Percentiles rank a stretch among this genome's conserved stretches.
These are phyloP conservation scores for Narcine bancroftii DNA, from an alignment of 2,113 vertebrate species.

Conservation along the genomic window DNA sequence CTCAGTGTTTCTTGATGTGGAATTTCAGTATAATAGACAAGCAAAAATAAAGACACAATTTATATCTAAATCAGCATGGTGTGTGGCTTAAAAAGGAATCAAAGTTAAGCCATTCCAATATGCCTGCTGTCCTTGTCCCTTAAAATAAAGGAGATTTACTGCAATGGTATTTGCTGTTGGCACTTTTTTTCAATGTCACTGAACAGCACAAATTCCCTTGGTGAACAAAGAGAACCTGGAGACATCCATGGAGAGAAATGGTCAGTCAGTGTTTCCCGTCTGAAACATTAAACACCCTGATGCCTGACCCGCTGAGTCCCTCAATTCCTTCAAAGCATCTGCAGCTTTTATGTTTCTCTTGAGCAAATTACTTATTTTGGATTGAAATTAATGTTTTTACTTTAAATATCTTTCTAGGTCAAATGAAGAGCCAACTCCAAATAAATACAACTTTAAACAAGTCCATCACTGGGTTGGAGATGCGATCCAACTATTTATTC, in stretches of 20 bases:
- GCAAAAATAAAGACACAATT: not conserved
- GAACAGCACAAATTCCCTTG: not conserved
- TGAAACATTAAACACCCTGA: too few species aligned
- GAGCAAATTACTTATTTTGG: not conserved
- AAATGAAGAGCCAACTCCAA: conserved; percentile 61
- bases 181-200: not conserved
- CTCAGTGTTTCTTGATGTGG: not conserved
- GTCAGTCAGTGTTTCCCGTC: too few species aligned
- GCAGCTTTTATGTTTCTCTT: too few species aligned
- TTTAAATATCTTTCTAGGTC: conserved; percentile 49
- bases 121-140: not conserved
- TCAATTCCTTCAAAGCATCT: too few species aligned
- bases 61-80: not conserved
- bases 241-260: too few species aligned
- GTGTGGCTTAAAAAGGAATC: not conserved
- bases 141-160: not conserved
- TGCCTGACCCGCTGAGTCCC: too few species aligned
- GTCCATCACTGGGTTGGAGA: conserved; percentile 52
- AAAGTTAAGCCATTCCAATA: not conserved
- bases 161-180: not conserved
- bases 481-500: conserved; percentile 50
- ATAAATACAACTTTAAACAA: conserved; percentile 53
- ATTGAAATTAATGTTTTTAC: not conserved
- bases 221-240: too few species aligned
- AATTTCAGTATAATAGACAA: not conserved